A percentile compares a stretch with the other conserved stretches of the same genome.
Conservation (phyloP, 2,113 vertebrate species). For the Nothobranchius kuhntae region DNA sequence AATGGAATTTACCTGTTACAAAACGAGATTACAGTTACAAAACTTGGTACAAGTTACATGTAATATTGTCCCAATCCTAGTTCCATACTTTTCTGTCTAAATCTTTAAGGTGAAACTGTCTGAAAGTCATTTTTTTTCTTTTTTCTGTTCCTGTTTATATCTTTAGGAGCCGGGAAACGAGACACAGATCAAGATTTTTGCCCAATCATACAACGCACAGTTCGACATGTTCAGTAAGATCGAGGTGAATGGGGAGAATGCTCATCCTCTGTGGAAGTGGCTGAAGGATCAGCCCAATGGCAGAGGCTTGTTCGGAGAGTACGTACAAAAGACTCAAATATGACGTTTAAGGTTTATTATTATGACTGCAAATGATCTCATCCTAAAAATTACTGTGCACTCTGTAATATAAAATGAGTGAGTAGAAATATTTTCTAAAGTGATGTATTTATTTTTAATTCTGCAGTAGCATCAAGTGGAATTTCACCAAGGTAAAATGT, state of each 20-base stretch:
- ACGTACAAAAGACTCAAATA: slow-evolving; percentile 62
- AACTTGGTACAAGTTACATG: too few species aligned
- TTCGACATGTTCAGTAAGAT: slow-evolving; percentile 95
- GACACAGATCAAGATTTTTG: slow-evolving; percentile 87
- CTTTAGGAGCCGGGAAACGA: slow-evolving; percentile 88
- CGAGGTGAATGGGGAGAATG: slow-evolving; percentile 85
- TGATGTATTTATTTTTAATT: background rate
- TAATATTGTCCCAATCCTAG: too few species aligned
- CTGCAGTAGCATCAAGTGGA: slow-evolving; percentile 93
- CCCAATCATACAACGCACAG: slow-evolving; percentile 80
- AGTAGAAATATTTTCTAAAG: slow-evolving; percentile 18
- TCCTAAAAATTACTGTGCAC: too few species aligned
- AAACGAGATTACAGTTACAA: too few species aligned
- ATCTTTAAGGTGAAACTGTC: background rate
- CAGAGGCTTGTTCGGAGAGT: slow-evolving; percentile 89
- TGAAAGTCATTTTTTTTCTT: too few species aligned
- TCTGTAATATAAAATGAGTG: too few species aligned
- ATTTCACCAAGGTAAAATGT: slow-evolving; percentile 92
- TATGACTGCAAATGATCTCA: too few species aligned
- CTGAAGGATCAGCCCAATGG: slow-evolving; percentile 92
- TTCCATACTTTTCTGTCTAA: background rate
- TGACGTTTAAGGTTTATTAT: too few species aligned
- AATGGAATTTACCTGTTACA: too few species aligned
- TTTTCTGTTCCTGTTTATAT: background rate
- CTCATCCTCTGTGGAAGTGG: slow-evolving; percentile 98